These are phyloP conservation scores for Andrena minutula DNA, from an alignment of 2,888 invertebrate species.

Conservation along the genomic window DNA sequence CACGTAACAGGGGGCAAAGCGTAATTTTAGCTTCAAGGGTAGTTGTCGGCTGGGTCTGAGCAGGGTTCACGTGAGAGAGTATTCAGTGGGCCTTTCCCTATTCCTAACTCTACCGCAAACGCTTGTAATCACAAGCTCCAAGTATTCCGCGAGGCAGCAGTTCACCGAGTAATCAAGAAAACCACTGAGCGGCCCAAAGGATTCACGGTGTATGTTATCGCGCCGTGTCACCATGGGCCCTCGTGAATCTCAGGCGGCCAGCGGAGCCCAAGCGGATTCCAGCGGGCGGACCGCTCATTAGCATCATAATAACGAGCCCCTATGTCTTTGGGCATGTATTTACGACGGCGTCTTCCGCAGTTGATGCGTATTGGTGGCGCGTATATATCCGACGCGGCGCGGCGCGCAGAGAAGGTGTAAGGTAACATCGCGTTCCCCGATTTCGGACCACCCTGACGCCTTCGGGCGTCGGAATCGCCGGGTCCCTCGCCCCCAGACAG, in stretches of 20 bases:
- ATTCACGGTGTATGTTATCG: slow-evolving; percentile 43
- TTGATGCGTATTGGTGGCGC: slow-evolving; percentile 81
- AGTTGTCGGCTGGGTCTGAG: background rate
- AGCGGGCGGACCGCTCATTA: slow-evolving; percentile 77
- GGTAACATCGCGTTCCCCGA: slow-evolving; percentile 78
- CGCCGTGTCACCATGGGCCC: slow-evolving; percentile 33
- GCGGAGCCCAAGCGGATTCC: slow-evolving; percentile 61
- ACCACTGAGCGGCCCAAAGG: background rate
- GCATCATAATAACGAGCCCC: slow-evolving; percentile 82
- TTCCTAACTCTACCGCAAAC: too few species aligned
- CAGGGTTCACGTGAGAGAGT: background rate
- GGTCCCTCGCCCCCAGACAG: background rate
- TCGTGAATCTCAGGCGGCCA: slow-evolving; percentile 67
- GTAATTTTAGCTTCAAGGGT: slow-evolving; percentile 10
- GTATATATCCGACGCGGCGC: slow-evolving; percentile 74
- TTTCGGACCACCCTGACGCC: slow-evolving; percentile 79
- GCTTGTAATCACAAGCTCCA: too few species aligned
- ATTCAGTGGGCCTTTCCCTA: too few species aligned
- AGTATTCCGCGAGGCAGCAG: too few species aligned
- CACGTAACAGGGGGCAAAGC: background rate
- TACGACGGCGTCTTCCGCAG: slow-evolving; percentile 78
- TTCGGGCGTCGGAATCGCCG: background rate
- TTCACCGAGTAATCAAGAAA: too few species aligned
- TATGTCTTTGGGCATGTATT: slow-evolving; percentile 78
- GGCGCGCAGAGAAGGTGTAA: slow-evolving; percentile 76